Base-by-base conservation (phyloP, 2,113 vertebrate species). In the Cynoglossus semilaevis region DNA sequence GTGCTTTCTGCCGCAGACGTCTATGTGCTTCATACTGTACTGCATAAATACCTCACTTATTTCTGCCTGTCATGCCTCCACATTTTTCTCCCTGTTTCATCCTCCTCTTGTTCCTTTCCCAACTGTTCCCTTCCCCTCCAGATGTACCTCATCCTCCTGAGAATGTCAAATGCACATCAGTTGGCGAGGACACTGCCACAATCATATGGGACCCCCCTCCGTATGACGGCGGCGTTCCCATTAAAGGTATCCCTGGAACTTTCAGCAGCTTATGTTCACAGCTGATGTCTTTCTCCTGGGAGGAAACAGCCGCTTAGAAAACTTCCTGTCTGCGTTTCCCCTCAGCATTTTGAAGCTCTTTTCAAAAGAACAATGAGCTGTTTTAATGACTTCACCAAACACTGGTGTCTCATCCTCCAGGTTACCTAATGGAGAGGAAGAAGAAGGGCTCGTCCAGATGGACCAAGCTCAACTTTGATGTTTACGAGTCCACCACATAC, bases 381-480 rank as follows among this genome's bases (percentile, higher is more conserved):
- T 18, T 67, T 58, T 62, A 60, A 62, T 7, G 2, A 66, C 41
- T 54, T 12, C 11, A 7, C 15, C 1, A n/a, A 44, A n/a, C 55
- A 50, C 18, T 50, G 18, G 1, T 29, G 5, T 3, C 7, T 29
- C 65, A 54, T 51, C 45, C 19, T 65, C 4, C 83, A 97, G 94
- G 95, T 1, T 97, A 97, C 74, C 88, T 96, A 66, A 80, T 97
- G 84, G 95, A 97, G 82, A 90, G 92, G 62, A 95, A 90, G 86
- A 97, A 97, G 88, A 88, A 90, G n/a, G 92, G 90, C 42, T 94
- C 93, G 1, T 55, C 82, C 4, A 91, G 93, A 17, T 97, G 95
- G 95, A 94, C 94, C 80, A 95, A 92, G 80, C 86, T 96, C 57
- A 97, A 96, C 83, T 97, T 95, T n/a, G 95, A 97, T 29, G 88